phyloP scores from a whole-genome alignment of 2,113 vertebrate genomes.

The Marmota flaviventris region DNA sequence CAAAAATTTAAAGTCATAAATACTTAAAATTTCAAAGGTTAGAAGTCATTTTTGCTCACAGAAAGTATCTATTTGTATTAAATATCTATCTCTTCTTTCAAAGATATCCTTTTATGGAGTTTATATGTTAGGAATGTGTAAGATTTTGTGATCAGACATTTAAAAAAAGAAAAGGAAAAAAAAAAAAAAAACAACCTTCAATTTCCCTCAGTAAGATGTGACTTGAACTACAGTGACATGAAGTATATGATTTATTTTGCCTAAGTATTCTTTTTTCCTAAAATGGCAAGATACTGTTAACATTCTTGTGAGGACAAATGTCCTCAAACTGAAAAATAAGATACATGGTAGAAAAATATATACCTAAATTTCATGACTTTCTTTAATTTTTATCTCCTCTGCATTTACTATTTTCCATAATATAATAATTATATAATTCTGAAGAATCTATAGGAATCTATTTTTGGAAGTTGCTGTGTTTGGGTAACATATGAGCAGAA shows the following conservation, averaged over 20 bases:
- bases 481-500: conserved; percentile 65
- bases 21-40: conserved; percentile 73
- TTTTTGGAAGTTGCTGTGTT: conserved; percentile 75
- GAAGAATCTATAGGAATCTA: conserved; percentile 66
- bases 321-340: conserved; percentile 70
- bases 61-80: conserved; percentile 75
- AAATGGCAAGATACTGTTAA: conserved; percentile 67
- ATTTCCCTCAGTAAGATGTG: conserved; percentile 49
- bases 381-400: conserved; percentile 63
- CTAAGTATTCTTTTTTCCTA: conserved; percentile 13
- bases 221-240: conserved; percentile 46
- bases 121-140: conserved; percentile 61
- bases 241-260: conserved; percentile 60
- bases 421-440: conserved; percentile 69
- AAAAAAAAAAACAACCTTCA: neutral
- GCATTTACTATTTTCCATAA: conserved; percentile 67
- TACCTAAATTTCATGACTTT: conserved; percentile 62
- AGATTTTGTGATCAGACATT: conserved; percentile 65
- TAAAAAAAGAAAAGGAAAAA: neutral
- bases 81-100: conserved; percentile 53
- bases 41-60: conserved; percentile 55
- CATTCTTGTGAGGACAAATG: conserved; percentile 72
- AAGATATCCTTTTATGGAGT: conserved; percentile 67
- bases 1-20: conserved; percentile 17
- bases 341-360: conserved; percentile 48